These are phyloP conservation scores for Macropis europaea DNA, from an alignment of 2,888 invertebrate genomes.

Conservation along the genomic window DNA sequence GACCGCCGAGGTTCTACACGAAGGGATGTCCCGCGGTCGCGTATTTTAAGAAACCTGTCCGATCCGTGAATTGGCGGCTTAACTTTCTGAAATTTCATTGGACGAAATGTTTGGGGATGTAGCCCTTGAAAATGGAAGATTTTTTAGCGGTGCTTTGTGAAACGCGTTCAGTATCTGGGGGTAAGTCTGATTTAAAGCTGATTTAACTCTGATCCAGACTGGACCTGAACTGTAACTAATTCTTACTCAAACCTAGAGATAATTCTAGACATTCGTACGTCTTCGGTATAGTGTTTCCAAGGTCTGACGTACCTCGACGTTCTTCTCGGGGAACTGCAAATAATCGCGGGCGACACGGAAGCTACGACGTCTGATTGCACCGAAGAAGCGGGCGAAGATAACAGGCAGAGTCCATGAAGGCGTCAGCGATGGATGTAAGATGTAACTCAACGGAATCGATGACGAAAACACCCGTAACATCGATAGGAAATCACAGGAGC, in stretches of 20 bases:
- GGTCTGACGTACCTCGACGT: not conserved
- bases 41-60: constrained; percentile 19
- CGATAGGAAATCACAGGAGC: not conserved
- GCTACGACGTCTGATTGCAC: not conserved
- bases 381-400: not conserved
- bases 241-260: too few relatives aligned
- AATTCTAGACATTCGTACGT: too few relatives aligned
- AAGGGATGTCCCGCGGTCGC: constrained; percentile 12
- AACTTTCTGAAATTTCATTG: not conserved
- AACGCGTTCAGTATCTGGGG: too few relatives aligned
- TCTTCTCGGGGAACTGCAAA: not conserved
- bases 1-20: constrained; percentile 8
- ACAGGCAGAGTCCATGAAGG: not conserved
- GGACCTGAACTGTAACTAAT: too few relatives aligned
- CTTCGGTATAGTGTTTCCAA: not conserved
- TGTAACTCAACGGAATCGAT: constrained; percentile 24
- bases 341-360: not conserved
- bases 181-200: too few relatives aligned
- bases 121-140: too few relatives aligned
- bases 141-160: too few relatives aligned
- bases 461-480: not conserved
- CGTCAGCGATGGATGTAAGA: constrained; percentile 1
- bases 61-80: constrained; percentile 11
- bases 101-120: too few relatives aligned
- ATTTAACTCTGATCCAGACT: too few relatives aligned